These are phyloP conservation scores for Nomada fucata DNA, from an alignment of 2,888 invertebrate genomes.

Conservation along the genomic window DNA sequence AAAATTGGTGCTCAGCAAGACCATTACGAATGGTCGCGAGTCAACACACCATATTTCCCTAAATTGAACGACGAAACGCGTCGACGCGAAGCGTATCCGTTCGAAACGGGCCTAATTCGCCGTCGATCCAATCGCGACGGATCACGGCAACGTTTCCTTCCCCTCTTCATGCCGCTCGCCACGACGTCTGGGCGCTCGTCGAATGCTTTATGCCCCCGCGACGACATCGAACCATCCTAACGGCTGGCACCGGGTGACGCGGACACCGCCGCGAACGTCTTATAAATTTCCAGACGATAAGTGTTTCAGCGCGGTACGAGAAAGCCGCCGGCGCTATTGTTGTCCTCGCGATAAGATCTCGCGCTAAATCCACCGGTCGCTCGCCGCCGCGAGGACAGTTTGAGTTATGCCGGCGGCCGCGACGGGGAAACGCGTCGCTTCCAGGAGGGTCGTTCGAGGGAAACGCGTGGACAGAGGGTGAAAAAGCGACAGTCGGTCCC, in stretches of 20 bases:
- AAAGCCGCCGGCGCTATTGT: constrained; percentile 74
- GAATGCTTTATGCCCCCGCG: constrained; percentile 35
- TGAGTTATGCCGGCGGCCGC: constrained; percentile 74
- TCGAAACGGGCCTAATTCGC: neutral
- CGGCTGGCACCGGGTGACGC: constrained; percentile 50
- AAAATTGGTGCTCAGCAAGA: too few species aligned
- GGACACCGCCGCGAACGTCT: constrained; percentile 58
- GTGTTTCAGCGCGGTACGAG: constrained; percentile 72
- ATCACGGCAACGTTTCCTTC: neutral
- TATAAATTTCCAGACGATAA: constrained; percentile 76
- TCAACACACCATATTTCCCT: too few species aligned
- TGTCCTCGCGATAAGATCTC: constrained; percentile 78
- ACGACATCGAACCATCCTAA: constrained; percentile 44
- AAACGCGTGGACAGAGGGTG: constrained; percentile 42
- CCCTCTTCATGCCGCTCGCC: constrained; percentile 11
- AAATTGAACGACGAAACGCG: too few species aligned
- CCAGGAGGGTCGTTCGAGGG: constrained; percentile 38
- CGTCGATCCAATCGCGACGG: neutral
- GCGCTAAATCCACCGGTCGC: constrained; percentile 75
- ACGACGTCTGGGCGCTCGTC: constrained; percentile 8
- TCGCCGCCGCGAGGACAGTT: constrained; percentile 76
- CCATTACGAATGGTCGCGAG: too few species aligned
- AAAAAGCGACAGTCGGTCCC: constrained; percentile 30
- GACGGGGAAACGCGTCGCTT: constrained; percentile 64
- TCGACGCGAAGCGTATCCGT: neutral